These are phyloP conservation scores for Schizopygopsis malacanthus DNA, from an alignment of 2,797 vertebrate species.

Conservation along the genomic window DNA sequence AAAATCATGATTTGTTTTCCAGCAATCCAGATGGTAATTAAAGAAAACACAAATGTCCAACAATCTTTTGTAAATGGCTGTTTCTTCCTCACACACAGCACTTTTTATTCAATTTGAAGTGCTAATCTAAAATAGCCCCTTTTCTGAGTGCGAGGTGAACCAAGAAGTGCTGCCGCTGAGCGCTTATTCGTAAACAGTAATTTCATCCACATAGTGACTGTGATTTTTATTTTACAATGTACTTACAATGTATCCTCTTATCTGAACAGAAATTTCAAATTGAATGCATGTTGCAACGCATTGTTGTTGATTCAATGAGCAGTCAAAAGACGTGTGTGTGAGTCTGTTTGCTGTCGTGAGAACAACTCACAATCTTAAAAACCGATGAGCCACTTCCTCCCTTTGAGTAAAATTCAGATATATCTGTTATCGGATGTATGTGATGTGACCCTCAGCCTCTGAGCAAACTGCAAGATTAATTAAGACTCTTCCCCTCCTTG, in stretches of 20 bases:
- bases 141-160: neutral
- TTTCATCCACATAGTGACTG: neutral
- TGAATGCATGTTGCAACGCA: neutral
- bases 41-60: neutral
- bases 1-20: neutral
- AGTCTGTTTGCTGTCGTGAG: neutral
- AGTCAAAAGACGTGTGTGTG: neutral
- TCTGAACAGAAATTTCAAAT: neutral
- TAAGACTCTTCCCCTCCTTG: slow-evolving; percentile 32
- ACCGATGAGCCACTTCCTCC: neutral
- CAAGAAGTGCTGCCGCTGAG: neutral
- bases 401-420: slow-evolving; percentile 4
- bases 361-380: slow-evolving; percentile 1
- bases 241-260: neutral
- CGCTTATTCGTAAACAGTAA: neutral
- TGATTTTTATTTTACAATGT: neutral
- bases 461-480: slow-evolving; percentile 49
- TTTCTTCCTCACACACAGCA: neutral
- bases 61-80: neutral
- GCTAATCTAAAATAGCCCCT: neutral
- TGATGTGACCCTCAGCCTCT: slow-evolving; percentile 34
- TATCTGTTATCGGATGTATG: slow-evolving; percentile 22
- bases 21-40: neutral
- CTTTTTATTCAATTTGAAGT: slow-evolving; percentile 1
- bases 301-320: neutral